Conservation (phyloP, 2,113 vertebrate genomes). For the Pelecanoides urinatrix region DNA sequence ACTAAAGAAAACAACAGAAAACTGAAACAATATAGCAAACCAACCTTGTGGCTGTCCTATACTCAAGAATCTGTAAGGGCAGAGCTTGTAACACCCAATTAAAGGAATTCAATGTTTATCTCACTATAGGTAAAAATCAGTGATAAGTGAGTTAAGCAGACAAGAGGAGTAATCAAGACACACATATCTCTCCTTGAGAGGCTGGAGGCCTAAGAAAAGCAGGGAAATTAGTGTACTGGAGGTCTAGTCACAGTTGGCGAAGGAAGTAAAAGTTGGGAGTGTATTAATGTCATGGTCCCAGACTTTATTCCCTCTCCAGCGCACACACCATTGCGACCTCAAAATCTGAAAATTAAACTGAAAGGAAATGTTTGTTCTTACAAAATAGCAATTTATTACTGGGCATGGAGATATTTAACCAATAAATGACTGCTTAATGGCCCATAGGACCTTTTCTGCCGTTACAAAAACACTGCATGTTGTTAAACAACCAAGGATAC, state of each 20-base stretch:
- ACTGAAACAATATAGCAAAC: background rate
- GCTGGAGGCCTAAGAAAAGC: background rate
- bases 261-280: slow-evolving; percentile 20
- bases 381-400: slow-evolving; percentile 19
- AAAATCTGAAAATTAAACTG: slow-evolving; percentile 21
- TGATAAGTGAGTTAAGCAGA: slow-evolving; percentile 4
- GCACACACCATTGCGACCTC: background rate
- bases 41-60: background rate
- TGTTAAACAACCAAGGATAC: slow-evolving; percentile 20
- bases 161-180: background rate
- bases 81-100: slow-evolving; percentile 16
- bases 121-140: slow-evolving; percentile 41
- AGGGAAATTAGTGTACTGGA: background rate
- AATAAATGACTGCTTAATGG: slow-evolving; percentile 38
- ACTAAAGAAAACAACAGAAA: background rate
- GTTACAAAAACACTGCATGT: slow-evolving; percentile 30
- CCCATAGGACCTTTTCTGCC: slow-evolving; percentile 34
- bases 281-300: slow-evolving; percentile 13
- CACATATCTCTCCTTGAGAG: background rate
- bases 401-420: slow-evolving; percentile 47
- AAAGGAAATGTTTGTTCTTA: slow-evolving; percentile 44
- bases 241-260: background rate
- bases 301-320: slow-evolving; percentile 39
- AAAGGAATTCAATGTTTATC: slow-evolving; percentile 43
- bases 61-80: background rate